Percentiles rank a stretch among this genome's conserved stretches.
phyloP scores from a whole-genome alignment of 2,797 vertebrate species.

The Myotis vivesi region DNA sequence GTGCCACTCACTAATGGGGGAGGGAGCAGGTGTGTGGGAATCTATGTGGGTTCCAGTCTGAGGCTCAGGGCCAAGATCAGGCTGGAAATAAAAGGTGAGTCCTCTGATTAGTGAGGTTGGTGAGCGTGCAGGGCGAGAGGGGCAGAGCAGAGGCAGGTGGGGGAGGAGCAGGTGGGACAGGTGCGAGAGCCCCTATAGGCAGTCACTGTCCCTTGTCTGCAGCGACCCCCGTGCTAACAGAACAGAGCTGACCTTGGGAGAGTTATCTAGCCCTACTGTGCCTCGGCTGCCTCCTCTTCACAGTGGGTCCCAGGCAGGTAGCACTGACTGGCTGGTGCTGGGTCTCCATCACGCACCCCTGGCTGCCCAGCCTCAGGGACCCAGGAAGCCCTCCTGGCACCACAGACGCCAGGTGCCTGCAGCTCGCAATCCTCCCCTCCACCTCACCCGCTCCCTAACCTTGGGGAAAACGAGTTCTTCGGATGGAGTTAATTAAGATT shows the following conservation, averaged over 20 bases:
- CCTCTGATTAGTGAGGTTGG: not conserved
- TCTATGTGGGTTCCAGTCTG: not conserved
- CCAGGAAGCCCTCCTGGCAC: not conserved
- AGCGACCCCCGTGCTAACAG: not conserved
- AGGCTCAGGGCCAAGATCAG: not conserved
- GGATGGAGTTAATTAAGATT: not conserved
- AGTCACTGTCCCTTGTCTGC: not conserved
- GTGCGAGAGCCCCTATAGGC: not conserved
- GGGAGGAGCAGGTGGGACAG: not conserved
- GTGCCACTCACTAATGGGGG: not conserved
- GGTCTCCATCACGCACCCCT: not conserved
- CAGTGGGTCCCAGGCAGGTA: not conserved
- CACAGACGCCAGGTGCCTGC: not conserved
- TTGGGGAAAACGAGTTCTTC: not conserved
- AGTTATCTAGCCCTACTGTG: too few relatives aligned
- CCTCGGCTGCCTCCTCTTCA: not conserved
- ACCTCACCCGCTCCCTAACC: not conserved
- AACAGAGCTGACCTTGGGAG: not conserved
- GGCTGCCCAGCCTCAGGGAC: not conserved
- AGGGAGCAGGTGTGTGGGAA: not conserved
- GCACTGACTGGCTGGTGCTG: fast-evolving
- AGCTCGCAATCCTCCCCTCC: not conserved
- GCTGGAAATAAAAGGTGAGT: not conserved
- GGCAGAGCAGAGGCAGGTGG: too few relatives aligned
- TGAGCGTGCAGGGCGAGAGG: too few relatives aligned